phyloP scores from a whole-genome alignment of 2,113 vertebrate species.

The Tupaia chinensis region DNA sequence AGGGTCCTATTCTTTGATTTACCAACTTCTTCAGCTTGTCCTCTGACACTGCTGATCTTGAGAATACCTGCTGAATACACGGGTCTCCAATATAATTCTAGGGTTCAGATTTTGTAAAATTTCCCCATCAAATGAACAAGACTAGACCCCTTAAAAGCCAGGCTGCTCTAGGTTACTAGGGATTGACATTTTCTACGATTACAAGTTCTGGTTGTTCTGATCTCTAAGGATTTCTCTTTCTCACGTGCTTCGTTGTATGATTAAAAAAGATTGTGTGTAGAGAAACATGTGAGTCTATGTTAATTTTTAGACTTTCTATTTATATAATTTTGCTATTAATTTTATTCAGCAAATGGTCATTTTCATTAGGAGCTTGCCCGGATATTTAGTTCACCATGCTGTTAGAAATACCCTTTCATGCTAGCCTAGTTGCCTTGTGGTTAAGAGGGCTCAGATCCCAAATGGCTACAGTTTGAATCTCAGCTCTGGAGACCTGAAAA shows the following conservation, averaged over 20 bases:
- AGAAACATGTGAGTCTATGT: no score
- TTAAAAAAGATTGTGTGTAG: background rate
- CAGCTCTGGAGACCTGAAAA: no score
- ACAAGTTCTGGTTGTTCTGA: background rate
- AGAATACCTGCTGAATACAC: background rate
- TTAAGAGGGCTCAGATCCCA: no score
- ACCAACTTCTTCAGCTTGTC: background rate
- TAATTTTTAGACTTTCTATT: background rate
- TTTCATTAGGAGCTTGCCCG: background rate
- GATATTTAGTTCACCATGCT: background rate
- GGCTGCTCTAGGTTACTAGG: background rate
- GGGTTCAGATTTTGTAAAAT: background rate
- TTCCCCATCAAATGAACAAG: background rate
- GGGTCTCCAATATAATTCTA: background rate
- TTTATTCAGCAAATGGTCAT: background rate
- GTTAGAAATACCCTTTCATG: background rate
- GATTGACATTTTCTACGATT: background rate
- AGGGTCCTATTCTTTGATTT: background rate
- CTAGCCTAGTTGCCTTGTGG: no score
- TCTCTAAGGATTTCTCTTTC: background rate
- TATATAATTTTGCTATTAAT: background rate
- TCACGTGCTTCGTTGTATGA: background rate
- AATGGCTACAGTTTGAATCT: no score
- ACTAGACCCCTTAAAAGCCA: background rate
- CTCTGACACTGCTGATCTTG: background rate